Percentiles rank a stretch among this genome's conserved stretches.
These are phyloP conservation scores for Tretioscincus oriximinensis DNA, from an alignment of 2,113 vertebrate species.

Conservation along the genomic window DNA sequence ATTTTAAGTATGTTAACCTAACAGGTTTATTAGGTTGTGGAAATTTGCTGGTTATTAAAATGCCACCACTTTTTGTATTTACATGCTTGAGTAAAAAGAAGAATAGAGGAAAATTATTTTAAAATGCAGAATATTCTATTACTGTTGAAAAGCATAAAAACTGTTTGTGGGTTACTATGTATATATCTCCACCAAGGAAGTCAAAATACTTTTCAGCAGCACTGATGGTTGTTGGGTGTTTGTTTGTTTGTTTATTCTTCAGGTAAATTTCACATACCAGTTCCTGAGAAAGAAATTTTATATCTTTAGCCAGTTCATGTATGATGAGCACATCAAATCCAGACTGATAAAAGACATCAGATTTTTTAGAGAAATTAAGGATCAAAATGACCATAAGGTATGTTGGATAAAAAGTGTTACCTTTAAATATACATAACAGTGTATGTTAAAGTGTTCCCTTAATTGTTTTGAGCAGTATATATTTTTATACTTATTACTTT, in stretches of 20 bases:
- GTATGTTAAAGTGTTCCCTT: no score
- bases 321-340: constrained; percentile 98
- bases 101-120: no score
- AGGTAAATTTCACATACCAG: constrained; percentile 99
- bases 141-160: neutral
- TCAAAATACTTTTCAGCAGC: neutral
- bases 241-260: constrained; percentile 28
- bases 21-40: no score
- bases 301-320: constrained; percentile 99
- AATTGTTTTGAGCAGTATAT: no score
- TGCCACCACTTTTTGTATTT: no score
- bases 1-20: no score
- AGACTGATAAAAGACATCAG: constrained; percentile 98
- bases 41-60: no score
- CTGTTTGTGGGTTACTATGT: neutral
- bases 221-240: neutral
- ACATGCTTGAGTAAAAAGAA: no score
- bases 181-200: neutral
- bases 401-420: no score
- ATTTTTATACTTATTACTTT: no score
- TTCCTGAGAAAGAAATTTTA: constrained; percentile 98
- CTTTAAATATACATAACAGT: no score
- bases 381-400: constrained; percentile 98
- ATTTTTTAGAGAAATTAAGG: constrained; percentile 98
- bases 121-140: neutral